phyloP scores from a whole-genome alignment of 2,888 invertebrate species.

The Vannuccia rotundouncinata region DNA sequence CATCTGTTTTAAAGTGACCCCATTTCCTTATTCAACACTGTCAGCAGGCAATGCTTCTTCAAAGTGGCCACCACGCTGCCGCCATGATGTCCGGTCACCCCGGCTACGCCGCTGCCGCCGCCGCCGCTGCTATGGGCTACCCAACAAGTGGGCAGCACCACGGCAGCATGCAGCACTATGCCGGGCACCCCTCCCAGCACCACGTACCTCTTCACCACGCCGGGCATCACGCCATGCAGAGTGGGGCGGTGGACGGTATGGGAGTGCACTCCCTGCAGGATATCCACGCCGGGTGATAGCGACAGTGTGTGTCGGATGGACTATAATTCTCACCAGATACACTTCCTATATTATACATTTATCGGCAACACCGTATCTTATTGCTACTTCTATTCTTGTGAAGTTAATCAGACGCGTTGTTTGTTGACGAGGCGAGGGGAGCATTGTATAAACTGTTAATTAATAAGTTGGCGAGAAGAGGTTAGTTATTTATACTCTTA shows the following conservation, averaged over 20 bases:
- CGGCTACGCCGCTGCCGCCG: constrained; percentile 1
- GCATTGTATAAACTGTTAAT: no score
- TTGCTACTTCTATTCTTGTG: no score
- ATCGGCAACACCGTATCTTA: neutral
- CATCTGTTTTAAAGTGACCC: no score
- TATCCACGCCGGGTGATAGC: constrained; percentile 34
- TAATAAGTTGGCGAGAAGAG: no score
- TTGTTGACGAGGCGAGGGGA: no score
- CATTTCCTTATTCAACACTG: no score
- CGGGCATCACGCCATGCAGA: neutral
- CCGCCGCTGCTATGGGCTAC: neutral
- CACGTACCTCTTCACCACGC: neutral
- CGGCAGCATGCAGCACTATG: neutral
- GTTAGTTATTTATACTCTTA: no score
- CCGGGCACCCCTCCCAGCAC: neutral
- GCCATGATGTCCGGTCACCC: neutral
- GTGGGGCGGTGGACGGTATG: constrained; percentile 3
- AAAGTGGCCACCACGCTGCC: constrained; percentile 3
- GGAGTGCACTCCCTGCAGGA: constrained; percentile 32
- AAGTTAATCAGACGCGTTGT: no score
- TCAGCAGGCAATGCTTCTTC: constrained; percentile 2
- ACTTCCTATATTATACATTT: neutral
- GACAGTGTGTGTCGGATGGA: no score
- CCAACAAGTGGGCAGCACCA: neutral
- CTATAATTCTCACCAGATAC: no score